Evolutionary conservation across 1,140 invertebrate species (phyloP).

Genomic region (Neodiprion virginianus): DNA sequence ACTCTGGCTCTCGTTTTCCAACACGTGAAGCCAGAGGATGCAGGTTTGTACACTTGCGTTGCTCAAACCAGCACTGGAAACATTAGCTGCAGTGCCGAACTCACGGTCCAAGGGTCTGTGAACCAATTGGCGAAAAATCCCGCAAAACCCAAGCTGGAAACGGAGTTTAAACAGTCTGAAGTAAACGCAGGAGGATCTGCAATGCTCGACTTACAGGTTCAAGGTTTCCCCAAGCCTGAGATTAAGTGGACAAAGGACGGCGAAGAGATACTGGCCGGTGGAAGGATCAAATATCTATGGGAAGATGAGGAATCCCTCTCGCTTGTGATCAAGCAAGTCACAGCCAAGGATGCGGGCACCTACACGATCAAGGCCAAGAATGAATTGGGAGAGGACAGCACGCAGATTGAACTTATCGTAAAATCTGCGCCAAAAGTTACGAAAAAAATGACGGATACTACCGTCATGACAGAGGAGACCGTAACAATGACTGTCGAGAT

Average conservation of each 20-base stretch:
- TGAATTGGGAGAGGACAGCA: constrained; percentile 83
- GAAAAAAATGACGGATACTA: constrained; percentile 78
- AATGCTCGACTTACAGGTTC: constrained; percentile 93
- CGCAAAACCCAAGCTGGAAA: constrained; percentile 77
- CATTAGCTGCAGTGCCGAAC: constrained; percentile 91
- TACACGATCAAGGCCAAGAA: constrained; percentile 88
- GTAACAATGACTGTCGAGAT: constrained; percentile 80
- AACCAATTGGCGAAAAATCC: constrained; percentile 83
- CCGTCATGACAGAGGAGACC: constrained; percentile 71
- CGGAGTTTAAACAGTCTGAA: constrained; percentile 77
- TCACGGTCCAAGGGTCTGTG: constrained; percentile 88
- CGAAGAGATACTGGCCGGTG: constrained; percentile 79
- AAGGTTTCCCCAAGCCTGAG: constrained; percentile 92
- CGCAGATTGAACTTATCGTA: constrained; percentile 77
- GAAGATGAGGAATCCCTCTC: constrained; percentile 93
- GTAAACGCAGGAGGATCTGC: constrained; percentile 86
- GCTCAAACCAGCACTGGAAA: constrained; percentile 91
- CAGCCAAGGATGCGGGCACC: constrained; percentile 80
- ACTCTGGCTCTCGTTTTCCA: constrained; percentile 91
- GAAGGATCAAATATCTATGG: constrained; percentile 84
- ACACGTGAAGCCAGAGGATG: constrained; percentile 91
- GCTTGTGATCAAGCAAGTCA: constrained; percentile 89
- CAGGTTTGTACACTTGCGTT: constrained; percentile 93
- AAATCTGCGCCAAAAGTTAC: constrained; percentile 85
- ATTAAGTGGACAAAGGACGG: constrained; percentile 90